These are phyloP conservation scores for Anneissia japonica DNA, from an alignment of 35 echinoderm and acorn worm species.

Conservation along the genomic window DNA sequence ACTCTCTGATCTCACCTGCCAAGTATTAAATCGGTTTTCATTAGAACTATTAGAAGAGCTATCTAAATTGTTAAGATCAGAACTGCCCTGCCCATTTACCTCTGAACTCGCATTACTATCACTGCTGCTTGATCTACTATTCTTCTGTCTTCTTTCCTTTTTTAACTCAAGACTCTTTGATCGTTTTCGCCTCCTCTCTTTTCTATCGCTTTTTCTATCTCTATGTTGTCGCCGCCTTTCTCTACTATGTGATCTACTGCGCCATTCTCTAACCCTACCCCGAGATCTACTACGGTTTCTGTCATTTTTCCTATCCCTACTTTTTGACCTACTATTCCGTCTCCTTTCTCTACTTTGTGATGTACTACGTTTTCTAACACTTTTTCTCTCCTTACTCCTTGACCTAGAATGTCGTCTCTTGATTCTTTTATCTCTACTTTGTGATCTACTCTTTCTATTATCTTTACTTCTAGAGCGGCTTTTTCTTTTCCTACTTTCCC, in stretches of 20 bases:
- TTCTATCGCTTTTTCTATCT: background rate
- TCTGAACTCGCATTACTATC: background rate
- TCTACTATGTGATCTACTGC: background rate
- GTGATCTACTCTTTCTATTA: background rate
- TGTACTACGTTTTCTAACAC: background rate
- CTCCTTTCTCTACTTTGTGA: background rate
- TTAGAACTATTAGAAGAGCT: background rate
- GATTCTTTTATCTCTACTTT: background rate
- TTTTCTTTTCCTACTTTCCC: background rate
- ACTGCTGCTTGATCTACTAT: background rate
- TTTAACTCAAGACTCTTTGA: background rate
- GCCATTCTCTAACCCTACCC: background rate
- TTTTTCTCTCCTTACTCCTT: background rate
- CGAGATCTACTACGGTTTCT: background rate
- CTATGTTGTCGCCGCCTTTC: no score
- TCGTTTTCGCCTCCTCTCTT: background rate
- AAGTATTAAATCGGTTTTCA: background rate
- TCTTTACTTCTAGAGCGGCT: background rate
- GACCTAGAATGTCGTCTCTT: background rate
- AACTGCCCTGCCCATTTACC: background rate
- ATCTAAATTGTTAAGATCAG: background rate
- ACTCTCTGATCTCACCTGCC: background rate
- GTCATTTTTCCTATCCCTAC: background rate
- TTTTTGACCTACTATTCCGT: background rate
- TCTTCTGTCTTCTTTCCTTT: background rate